These are phyloP conservation scores for Macrosteles quadrilineatus DNA, from an alignment of 1,140 invertebrate genomes.

Conservation along the genomic window DNA sequence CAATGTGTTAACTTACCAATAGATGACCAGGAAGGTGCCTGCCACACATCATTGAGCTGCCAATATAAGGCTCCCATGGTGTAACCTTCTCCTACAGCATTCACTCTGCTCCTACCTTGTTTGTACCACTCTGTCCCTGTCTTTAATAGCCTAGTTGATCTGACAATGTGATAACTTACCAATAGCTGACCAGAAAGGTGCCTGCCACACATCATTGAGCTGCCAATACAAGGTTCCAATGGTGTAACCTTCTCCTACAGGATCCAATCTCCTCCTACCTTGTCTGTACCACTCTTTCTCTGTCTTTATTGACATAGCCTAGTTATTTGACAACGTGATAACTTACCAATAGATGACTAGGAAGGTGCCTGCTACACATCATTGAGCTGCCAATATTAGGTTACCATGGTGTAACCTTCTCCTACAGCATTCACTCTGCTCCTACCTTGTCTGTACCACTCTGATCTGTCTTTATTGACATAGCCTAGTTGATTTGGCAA, in stretches of 20 bases:
- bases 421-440: conserved; percentile 59
- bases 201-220: conserved; percentile 97
- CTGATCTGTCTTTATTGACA: conserved; percentile 84
- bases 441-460: conserved; percentile 77
- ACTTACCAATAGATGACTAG: conserved; percentile 89
- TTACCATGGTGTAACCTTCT: conserved; percentile 89
- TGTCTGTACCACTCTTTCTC: conserved; percentile 90
- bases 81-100: conserved; percentile 65
- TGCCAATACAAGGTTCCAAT: conserved; percentile 99
- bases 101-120: conserved; percentile 58
- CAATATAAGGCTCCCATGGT: conserved; percentile 98
- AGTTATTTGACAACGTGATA: too few species aligned
- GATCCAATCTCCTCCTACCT: conserved; percentile 56
- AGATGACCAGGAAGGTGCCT: conserved; percentile 93
- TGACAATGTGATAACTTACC: too few species aligned
- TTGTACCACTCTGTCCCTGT: conserved; percentile 88
- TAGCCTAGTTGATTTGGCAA: conserved; percentile 88
- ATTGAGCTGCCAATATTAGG: conserved; percentile 98
- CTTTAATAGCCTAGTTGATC: conserved; percentile 89
- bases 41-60: conserved; percentile 99
- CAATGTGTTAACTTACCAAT: too few species aligned
- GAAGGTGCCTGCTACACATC: conserved; percentile 98
- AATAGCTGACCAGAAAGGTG: conserved; percentile 94
- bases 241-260: conserved; percentile 69
- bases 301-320: conserved; percentile 84